Conservation (phyloP, 2,113 vertebrate genomes). For the human (Homo sapiens) region DNA sequence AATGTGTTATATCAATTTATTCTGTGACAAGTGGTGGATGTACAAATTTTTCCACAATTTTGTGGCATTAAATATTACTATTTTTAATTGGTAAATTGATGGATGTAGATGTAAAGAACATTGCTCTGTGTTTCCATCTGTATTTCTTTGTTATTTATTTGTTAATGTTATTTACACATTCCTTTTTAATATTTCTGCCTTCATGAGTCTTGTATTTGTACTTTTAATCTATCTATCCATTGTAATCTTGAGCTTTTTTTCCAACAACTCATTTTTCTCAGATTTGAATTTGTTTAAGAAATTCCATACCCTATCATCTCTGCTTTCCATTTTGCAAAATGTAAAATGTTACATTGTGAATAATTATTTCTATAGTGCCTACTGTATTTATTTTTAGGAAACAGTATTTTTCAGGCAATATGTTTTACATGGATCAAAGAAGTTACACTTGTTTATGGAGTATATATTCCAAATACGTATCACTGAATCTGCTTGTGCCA, state of each 20-base stretch:
- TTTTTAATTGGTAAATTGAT: neutral
- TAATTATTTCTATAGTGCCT: neutral
- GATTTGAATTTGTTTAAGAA: neutral
- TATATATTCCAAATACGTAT: neutral
- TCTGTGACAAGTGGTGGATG: neutral
- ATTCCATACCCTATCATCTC: neutral
- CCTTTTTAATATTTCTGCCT: neutral
- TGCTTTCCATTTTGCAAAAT: neutral
- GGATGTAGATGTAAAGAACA: neutral
- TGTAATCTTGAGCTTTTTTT: neutral
- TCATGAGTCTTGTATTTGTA: neutral
- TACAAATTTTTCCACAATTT: neutral
- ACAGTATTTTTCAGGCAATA: neutral
- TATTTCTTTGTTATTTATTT: neutral
- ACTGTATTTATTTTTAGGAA: neutral
- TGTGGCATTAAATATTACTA: neutral
- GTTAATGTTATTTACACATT: neutral
- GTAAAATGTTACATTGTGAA: neutral
- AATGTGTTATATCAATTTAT: neutral
- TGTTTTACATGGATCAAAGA: neutral
- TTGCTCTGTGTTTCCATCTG: neutral
- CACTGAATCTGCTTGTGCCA: neutral
- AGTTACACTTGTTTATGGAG: neutral
- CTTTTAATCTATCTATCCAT: neutral
- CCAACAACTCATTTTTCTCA: neutral